Conservation (phyloP, 2,888 invertebrate species). For the Rhyacophila evoluta region DNA sequence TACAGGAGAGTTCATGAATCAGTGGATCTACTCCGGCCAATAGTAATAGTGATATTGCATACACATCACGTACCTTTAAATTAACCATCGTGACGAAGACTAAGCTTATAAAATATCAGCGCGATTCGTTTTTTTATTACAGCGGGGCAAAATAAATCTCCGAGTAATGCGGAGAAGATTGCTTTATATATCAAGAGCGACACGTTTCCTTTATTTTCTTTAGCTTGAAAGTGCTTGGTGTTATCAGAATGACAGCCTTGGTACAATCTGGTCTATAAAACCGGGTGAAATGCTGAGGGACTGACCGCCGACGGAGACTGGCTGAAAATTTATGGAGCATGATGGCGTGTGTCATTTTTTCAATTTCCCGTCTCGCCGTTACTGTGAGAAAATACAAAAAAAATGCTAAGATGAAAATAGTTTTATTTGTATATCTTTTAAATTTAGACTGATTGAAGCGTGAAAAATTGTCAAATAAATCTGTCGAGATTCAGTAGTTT, state of each 20-base stretch:
- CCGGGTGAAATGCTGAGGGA: not conserved
- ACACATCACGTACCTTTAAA: too few relatives aligned
- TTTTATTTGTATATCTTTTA: too few relatives aligned
- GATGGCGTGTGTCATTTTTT: constrained; percentile 8
- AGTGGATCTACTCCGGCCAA: too few relatives aligned
- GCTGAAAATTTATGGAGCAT: not conserved
- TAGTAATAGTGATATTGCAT: too few relatives aligned
- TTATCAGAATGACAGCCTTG: not conserved
- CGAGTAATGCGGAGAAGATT: not conserved
- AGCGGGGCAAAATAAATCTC: not conserved
- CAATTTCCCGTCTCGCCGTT: constrained; percentile 11
- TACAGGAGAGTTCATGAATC: too few relatives aligned
- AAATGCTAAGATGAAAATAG: not conserved
- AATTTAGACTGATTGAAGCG: too few relatives aligned
- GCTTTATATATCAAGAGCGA: not conserved
- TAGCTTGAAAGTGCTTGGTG: not conserved
- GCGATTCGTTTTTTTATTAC: not conserved
- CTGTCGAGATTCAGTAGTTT: too few relatives aligned
- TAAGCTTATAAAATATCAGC: too few relatives aligned
- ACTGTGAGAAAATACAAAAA: not conserved
- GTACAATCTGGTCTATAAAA: not conserved
- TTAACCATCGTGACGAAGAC: too few relatives aligned
- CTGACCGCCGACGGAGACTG: not conserved
- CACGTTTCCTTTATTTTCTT: not conserved
- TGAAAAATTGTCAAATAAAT: too few relatives aligned